Evolutionary conservation across 2,888 invertebrate species (phyloP).

Genomic region (Drosophila anomalata): DNA sequence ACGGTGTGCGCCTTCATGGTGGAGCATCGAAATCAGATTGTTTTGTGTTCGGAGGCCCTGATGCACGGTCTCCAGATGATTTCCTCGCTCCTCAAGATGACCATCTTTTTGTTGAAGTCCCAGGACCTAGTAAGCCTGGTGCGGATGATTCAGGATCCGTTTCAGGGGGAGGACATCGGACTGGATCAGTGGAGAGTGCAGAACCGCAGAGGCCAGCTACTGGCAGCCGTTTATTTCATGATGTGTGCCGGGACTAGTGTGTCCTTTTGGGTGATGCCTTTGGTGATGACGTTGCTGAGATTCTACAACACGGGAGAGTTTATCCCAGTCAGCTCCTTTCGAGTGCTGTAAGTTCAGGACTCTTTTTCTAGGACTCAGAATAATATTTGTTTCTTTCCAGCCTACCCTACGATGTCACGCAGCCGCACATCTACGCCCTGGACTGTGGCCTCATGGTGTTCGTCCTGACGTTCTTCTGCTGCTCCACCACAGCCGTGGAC

Average conservation of each 20-base stretch:
- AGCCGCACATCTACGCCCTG: conserved; percentile 45
- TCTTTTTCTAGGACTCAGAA: neutral
- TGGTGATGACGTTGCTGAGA: conserved; percentile 41
- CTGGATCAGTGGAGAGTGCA: conserved; percentile 25
- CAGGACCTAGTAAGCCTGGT: conserved; percentile 38
- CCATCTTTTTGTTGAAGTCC: conserved; percentile 48
- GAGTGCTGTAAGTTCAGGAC: conserved; percentile 42
- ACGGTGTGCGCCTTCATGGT: conserved; percentile 55
- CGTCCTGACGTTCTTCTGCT: conserved; percentile 57
- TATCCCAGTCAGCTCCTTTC: conserved; percentile 51
- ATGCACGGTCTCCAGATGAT: conserved; percentile 62
- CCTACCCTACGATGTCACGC: conserved; percentile 48
- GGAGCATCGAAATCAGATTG: conserved; percentile 47
- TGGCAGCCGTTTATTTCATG: conserved; percentile 45
- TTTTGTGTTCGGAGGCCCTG: conserved; percentile 56
- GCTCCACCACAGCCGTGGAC: conserved; percentile 57
- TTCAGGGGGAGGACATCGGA: neutral
- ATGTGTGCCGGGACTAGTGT: conserved; percentile 62
- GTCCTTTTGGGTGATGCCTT: conserved; percentile 51
- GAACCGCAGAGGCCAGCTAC: conserved; percentile 48
- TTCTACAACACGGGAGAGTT: conserved; percentile 38
- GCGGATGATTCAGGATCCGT: conserved; percentile 33
- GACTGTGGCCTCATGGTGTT: conserved; percentile 56
- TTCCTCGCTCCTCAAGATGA: conserved; percentile 54
- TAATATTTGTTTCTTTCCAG: neutral